phyloP scores from a whole-genome alignment of 2,888 invertebrate species.

The Onchidella celtica region DNA sequence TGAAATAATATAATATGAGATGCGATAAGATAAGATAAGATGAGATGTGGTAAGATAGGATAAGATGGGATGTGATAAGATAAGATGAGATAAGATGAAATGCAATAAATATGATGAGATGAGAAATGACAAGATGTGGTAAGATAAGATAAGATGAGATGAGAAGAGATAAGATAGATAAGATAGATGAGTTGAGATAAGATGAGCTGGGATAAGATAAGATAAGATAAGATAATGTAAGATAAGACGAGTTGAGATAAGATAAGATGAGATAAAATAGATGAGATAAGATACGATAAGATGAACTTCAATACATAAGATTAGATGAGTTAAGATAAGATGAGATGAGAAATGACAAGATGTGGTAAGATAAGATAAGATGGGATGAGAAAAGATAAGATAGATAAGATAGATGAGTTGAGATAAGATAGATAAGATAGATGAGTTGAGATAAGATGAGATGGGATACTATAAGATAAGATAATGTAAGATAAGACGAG shows the following conservation, averaged over 20 bases:
- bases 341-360: neutral
- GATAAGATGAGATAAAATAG: neutral
- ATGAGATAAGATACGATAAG: neutral
- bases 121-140: conserved; percentile 6
- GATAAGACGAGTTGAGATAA: neutral
- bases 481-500: too few relatives aligned
- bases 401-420: too few relatives aligned
- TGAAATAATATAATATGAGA: conserved; percentile 34
- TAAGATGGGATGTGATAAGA: conserved; percentile 31
- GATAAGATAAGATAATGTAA: neutral
- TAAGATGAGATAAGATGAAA: conserved; percentile 26
- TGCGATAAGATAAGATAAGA: conserved; percentile 37
- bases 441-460: too few relatives aligned
- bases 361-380: neutral
- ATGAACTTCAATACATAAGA: neutral
- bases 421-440: too few relatives aligned
- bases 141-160: conserved; percentile 2
- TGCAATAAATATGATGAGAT: conserved; percentile 21
- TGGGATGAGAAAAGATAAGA: neutral
- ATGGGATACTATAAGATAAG: too few relatives aligned
- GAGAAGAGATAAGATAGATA: neutral
- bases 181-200: conserved; percentile 3
- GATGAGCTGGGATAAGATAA: neutral
- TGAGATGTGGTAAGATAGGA: conserved; percentile 30
- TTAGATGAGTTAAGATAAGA: neutral